phyloP scores from a whole-genome alignment of 2,113 vertebrate genomes.

The Sylvietta virens region DNA sequence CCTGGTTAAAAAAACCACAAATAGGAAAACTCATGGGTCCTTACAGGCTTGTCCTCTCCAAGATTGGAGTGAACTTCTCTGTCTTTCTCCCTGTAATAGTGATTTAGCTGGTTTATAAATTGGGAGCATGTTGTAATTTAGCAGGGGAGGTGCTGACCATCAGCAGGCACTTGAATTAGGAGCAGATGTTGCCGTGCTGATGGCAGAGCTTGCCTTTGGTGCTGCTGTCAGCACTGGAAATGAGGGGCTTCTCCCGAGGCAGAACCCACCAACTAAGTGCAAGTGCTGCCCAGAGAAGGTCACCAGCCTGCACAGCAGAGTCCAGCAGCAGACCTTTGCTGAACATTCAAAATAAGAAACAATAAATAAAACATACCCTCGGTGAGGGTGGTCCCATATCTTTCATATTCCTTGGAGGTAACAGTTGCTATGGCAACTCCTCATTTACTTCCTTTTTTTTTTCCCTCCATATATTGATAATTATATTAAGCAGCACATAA shows the following conservation, averaged over 20 bases:
- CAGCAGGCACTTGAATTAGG: not conserved
- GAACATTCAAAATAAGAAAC: not conserved
- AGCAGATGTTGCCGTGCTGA: not conserved
- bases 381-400: not conserved
- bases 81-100: not conserved
- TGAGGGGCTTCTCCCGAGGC: not conserved
- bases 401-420: constrained; percentile 27
- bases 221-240: not conserved
- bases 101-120: not conserved
- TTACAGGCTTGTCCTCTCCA: not conserved
- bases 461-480: not conserved
- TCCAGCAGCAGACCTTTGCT: not conserved
- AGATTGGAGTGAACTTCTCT: not conserved
- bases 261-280: not conserved
- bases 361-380: constrained; percentile 29
- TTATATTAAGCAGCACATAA: constrained; percentile 21
- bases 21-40: not conserved
- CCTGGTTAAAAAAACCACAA: not conserved
- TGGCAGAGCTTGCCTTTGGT: not conserved
- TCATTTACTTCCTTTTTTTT: constrained; percentile 25
- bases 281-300: not conserved
- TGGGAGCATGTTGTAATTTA: not conserved
- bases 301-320: not conserved
- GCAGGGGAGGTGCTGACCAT: constrained; percentile 31
- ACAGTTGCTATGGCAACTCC: constrained; percentile 53